Conservation (phyloP, 2,888 invertebrate genomes). For the Drosophila flavopinicola region DNA sequence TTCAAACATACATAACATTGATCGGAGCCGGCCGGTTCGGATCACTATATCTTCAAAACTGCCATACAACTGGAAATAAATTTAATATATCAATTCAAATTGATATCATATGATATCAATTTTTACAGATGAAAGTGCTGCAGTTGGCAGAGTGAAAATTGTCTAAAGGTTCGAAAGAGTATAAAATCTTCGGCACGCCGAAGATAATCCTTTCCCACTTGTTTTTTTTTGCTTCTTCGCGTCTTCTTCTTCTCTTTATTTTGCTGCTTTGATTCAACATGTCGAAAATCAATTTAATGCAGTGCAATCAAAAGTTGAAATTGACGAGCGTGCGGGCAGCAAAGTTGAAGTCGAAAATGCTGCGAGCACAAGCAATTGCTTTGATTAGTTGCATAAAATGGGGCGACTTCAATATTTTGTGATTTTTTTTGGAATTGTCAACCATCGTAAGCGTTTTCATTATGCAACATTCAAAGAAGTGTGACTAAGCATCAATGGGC, state of each 20-base stretch:
- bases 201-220: no score
- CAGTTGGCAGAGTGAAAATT: no score
- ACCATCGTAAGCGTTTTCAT: conserved; percentile 12
- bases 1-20: no score
- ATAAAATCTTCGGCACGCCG: no score
- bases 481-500: conserved; percentile 11
- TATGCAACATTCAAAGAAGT: conserved; percentile 9
- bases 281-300: conserved; percentile 77
- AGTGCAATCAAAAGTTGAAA: conserved; percentile 75
- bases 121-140: no score
- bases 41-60: no score
- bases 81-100: no score
- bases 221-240: no score
- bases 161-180: no score
- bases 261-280: conserved; percentile 46
- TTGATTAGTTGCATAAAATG: conserved; percentile 58
- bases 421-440: conserved; percentile 38
- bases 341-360: conserved; percentile 58
- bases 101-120: no score
- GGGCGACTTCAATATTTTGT: conserved; percentile 25
- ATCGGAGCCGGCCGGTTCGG: no score
- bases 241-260: neutral
- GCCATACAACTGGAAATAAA: no score
- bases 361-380: conserved; percentile 38
- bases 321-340: conserved; percentile 56